Percentiles rank a stretch among this genome's conserved stretches.
phyloP scores from a whole-genome alignment of 1,140 invertebrate species.

The Meteorus sp. region DNA sequence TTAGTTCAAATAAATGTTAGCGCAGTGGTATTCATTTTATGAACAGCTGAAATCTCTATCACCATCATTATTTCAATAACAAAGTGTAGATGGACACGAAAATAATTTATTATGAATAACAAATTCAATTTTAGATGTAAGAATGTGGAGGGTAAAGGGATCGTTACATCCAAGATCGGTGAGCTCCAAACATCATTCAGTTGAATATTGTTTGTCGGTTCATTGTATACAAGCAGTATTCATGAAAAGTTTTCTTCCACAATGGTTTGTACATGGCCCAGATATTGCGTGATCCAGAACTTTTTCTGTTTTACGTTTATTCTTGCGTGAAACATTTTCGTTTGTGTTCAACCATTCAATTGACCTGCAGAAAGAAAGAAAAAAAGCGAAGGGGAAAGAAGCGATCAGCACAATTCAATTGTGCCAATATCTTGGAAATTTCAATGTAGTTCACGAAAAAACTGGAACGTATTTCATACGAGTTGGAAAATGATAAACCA shows the following conservation, averaged over 20 bases:
- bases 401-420: background rate
- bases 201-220: background rate
- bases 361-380: no score
- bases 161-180: background rate
- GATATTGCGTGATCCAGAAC: conserved; percentile 11
- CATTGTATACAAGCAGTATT: background rate
- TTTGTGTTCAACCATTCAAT: background rate
- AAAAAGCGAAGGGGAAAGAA: no score
- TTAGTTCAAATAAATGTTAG: no score
- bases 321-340: background rate
- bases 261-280: conserved; percentile 5
- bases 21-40: no score
- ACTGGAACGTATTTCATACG: conserved; percentile 18
- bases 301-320: background rate
- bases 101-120: no score
- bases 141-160: background rate
- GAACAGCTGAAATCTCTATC: no score
- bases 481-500: conserved; percentile 5
- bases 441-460: background rate
- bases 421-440: background rate
- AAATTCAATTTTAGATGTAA: background rate
- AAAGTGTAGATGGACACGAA: no score
- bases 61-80: no score
- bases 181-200: background rate
- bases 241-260: conserved; percentile 13